phyloP scores from a whole-genome alignment of 2,797 vertebrate species.

The Cyclura pinguis region DNA sequence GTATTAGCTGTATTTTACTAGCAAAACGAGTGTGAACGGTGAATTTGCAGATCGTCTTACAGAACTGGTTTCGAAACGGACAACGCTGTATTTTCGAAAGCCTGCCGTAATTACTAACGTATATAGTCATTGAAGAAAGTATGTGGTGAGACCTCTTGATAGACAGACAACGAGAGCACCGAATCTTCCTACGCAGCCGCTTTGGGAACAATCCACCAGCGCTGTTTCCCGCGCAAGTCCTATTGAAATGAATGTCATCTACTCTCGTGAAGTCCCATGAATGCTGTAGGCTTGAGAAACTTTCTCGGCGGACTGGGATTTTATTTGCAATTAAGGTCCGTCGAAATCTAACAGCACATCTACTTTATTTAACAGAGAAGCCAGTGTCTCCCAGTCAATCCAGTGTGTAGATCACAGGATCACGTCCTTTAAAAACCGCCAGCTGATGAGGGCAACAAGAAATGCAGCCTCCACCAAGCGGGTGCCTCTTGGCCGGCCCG shows the following conservation, averaged over 20 bases:
- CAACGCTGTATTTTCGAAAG: not conserved
- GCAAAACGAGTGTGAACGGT: not conserved
- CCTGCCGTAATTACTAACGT: too few species aligned
- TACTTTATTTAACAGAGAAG: not conserved
- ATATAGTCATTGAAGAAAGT: not conserved
- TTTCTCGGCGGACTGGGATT: not conserved
- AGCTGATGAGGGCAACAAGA: too few species aligned
- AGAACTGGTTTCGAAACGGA: not conserved
- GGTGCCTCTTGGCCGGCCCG: too few species aligned
- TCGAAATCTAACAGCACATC: not conserved
- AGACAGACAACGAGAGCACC: not conserved
- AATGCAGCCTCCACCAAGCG: too few species aligned
- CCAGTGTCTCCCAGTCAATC: not conserved
- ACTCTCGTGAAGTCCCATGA: too few species aligned
- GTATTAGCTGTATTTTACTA: too few species aligned
- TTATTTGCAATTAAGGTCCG: not conserved
- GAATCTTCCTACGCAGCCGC: not conserved
- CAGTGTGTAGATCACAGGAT: not conserved
- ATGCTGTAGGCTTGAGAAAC: too few species aligned
- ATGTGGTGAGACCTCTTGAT: not conserved
- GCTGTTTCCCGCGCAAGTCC: too few species aligned
- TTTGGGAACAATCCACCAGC: not conserved
- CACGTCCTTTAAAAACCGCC: not conserved
- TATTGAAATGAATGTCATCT: not conserved
- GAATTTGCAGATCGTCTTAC: not conserved